Conservation (phyloP, 2,888 invertebrate genomes). For the Drosophila aldrichi region DNA sequence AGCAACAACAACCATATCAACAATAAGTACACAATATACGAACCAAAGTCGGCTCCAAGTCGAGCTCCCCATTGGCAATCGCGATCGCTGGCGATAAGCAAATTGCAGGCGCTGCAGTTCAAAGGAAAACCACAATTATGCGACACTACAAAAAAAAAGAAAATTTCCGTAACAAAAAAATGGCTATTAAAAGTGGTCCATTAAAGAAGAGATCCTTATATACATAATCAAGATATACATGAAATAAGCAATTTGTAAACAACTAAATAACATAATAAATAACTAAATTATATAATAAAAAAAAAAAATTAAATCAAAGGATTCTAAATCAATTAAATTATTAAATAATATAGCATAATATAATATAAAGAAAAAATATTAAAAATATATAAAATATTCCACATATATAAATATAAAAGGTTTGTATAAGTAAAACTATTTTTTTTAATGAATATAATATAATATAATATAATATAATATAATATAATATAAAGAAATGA, state of each 20-base stretch:
- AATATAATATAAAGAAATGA: too few relatives aligned
- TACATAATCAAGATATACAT: neutral
- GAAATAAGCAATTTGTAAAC: too few relatives aligned
- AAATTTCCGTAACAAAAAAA: constrained; percentile 43
- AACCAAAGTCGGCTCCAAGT: constrained; percentile 34
- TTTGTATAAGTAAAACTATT: neutral
- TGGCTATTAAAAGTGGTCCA: constrained; percentile 29
- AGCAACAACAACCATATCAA: constrained; percentile 40
- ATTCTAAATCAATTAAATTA: too few relatives aligned
- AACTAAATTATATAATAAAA: too few relatives aligned
- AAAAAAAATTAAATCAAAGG: too few relatives aligned
- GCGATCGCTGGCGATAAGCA: constrained; percentile 82
- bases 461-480: too few relatives aligned
- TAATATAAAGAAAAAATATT: neutral
- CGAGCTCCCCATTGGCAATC: constrained; percentile 71
- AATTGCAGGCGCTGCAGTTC: constrained; percentile 83
- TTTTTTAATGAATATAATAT: too few relatives aligned
- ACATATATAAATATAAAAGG: too few relatives aligned
- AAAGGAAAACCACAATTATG: constrained; percentile 80
- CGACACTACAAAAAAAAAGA: constrained; percentile 67
- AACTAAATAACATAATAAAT: too few relatives aligned
- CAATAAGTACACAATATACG: constrained; percentile 35
- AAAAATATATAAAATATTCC: neutral
- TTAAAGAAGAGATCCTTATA: neutral
- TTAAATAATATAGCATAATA: neutral